Conservation (phyloP, 2,888 invertebrate species). For the Eutolmus rufibarbis region DNA sequence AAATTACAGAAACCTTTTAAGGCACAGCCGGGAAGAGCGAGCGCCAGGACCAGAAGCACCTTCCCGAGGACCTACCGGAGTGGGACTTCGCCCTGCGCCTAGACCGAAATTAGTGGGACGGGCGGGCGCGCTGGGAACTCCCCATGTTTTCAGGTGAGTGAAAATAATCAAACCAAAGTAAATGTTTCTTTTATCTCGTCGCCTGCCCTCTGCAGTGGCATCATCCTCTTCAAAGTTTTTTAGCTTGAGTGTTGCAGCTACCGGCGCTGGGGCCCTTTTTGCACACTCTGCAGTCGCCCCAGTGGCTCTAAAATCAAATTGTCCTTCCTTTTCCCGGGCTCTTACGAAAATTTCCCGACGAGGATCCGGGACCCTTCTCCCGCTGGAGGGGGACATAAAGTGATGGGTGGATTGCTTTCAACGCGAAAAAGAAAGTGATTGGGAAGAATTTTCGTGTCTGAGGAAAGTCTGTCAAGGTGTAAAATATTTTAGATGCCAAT, state of each 20-base stretch:
- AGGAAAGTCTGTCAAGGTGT: slow-evolving; percentile 13
- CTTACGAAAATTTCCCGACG: neutral
- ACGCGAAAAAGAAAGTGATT: neutral
- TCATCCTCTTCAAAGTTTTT: slow-evolving; percentile 12
- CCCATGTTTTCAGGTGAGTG: slow-evolving; percentile 32
- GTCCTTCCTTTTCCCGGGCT: slow-evolving; percentile 20
- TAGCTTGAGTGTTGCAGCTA: neutral
- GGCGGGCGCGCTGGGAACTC: neutral
- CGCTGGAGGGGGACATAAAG: neutral
- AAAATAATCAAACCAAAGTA: slow-evolving; percentile 44
- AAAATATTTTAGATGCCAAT: slow-evolving; percentile 26
- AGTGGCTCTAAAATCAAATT: slow-evolving; percentile 25
- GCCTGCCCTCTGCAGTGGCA: slow-evolving; percentile 21
- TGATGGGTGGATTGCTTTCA: neutral
- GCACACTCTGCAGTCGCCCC: slow-evolving; percentile 1
- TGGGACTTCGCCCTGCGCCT: neutral
- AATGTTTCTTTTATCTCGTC: slow-evolving; percentile 41
- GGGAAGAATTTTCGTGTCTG: neutral
- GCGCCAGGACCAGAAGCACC: neutral
- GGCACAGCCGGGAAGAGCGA: neutral
- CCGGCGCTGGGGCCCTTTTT: neutral
- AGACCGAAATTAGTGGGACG: neutral
- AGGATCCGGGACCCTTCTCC: neutral
- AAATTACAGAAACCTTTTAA: slow-evolving; percentile 44
- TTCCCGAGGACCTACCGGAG: neutral